These are phyloP conservation scores for Odontesthes bonariensis DNA, from an alignment of 2,113 vertebrate species.

Conservation along the genomic window DNA sequence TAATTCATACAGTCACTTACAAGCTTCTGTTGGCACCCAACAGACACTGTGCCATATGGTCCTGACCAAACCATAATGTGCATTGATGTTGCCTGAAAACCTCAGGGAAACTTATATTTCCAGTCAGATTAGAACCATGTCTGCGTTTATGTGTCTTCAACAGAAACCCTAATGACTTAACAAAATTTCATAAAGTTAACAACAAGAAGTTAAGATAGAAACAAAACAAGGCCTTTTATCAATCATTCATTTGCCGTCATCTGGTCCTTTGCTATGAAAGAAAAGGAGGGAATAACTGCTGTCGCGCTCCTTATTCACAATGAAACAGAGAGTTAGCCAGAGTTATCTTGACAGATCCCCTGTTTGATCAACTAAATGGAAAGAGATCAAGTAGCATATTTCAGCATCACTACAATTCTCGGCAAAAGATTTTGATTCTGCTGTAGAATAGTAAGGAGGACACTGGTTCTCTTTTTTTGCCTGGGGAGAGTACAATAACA, in stretches of 20 bases:
- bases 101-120: slow-evolving; percentile 34
- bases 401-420: slow-evolving; percentile 58
- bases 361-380: slow-evolving; percentile 68
- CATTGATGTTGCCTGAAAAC: slow-evolving; percentile 27
- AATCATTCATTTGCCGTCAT: slow-evolving; percentile 9
- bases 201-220: slow-evolving; percentile 46
- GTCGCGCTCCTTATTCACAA: slow-evolving; percentile 18
- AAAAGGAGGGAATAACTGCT: slow-evolving; percentile 4
- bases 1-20: slow-evolving; percentile 57
- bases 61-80: slow-evolving; percentile 31
- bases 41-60: slow-evolving; percentile 53
- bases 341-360: slow-evolving; percentile 48
- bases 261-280: slow-evolving; percentile 5
- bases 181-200: slow-evolving; percentile 39
- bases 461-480: background rate
- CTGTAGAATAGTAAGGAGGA: slow-evolving; percentile 53
- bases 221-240: slow-evolving; percentile 34
- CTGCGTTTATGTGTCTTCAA: slow-evolving; percentile 19
- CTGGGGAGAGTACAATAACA: background rate
- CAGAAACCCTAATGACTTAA: slow-evolving; percentile 61
- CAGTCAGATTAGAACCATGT: slow-evolving; percentile 45
- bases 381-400: slow-evolving; percentile 73
- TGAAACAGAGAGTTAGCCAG: slow-evolving; percentile 33
- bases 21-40: slow-evolving; percentile 28
- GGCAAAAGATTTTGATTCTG: slow-evolving; percentile 32